A percentile compares a stretch with the other conserved stretches of the same genome.
Conservation (phyloP, 92 coral and sea anemone genomes). For the Virgularia gustaviana region DNA sequence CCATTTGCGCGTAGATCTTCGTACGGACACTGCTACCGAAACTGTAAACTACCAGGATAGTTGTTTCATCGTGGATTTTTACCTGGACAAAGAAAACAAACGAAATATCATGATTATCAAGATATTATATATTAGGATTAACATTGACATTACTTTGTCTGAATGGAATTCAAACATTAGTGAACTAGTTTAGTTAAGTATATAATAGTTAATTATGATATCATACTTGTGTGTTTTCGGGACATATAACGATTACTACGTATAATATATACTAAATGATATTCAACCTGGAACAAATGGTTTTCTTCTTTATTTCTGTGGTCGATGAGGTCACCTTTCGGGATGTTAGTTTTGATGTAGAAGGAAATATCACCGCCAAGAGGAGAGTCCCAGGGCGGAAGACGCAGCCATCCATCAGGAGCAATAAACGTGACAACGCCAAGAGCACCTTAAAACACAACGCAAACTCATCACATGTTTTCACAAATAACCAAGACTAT, state of each 20-base stretch:
- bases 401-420: constrained; percentile 38
- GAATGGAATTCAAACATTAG: no score
- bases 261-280: no score
- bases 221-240: no score
- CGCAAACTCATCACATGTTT: no score
- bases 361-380: constrained; percentile 37
- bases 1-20: constrained; percentile 3
- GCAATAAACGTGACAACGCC: constrained; percentile 33
- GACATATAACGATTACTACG: no score
- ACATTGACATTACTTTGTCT: no score
- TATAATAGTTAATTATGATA: no score
- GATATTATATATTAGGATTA: neutral
- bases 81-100: constrained; percentile 12
- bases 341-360: constrained; percentile 14
- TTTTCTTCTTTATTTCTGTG: constrained; percentile 27
- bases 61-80: neutral
- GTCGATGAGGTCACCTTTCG: constrained; percentile 25
- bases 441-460: constrained; percentile 13
- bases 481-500: no score
- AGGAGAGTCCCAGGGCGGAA: constrained; percentile 21
- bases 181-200: no score
- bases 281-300: constrained; percentile 21
- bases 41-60: constrained; percentile 10
- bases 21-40: constrained; percentile 21
- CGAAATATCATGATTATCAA: neutral